phyloP scores from a whole-genome alignment of 2,113 vertebrate genomes.

The Panthera leo region DNA sequence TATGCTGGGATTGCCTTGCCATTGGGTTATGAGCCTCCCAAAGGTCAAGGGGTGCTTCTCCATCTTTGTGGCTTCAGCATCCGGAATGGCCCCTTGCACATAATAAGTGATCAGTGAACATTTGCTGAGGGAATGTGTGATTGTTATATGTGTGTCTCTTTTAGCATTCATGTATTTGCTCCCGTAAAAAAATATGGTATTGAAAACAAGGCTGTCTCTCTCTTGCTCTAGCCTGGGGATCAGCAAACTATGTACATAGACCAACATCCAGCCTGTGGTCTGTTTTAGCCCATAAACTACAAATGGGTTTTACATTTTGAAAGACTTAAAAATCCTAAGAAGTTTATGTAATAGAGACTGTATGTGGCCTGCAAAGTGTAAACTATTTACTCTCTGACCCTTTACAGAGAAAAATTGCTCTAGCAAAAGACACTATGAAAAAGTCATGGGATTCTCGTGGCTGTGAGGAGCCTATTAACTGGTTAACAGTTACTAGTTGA shows the following conservation, averaged over 20 bases:
- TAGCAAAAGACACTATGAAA: neutral
- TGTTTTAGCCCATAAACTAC: neutral
- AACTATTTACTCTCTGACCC: neutral
- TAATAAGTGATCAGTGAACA: neutral
- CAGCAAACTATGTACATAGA: neutral
- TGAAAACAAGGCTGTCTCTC: neutral
- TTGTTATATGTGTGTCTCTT: rapidly evolving
- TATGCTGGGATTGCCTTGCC: neutral
- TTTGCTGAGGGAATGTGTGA: neutral
- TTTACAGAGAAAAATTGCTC: constrained; percentile 4
- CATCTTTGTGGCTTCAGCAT: neutral
- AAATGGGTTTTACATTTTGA: constrained; percentile 22
- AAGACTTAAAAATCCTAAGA: neutral
- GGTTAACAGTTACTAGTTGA: neutral
- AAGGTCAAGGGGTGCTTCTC: neutral
- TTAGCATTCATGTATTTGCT: neutral
- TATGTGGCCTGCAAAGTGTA: neutral
- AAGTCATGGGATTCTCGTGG: neutral
- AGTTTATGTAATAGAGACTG: neutral
- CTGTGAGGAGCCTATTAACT: neutral
- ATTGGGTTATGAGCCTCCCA: neutral
- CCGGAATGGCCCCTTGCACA: neutral
- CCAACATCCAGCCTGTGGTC: neutral
- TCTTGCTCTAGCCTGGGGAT: neutral
- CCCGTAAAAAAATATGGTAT: neutral